Base-by-base conservation (phyloP, 2,888 invertebrate genomes). In the Vanessa cardui region DNA sequence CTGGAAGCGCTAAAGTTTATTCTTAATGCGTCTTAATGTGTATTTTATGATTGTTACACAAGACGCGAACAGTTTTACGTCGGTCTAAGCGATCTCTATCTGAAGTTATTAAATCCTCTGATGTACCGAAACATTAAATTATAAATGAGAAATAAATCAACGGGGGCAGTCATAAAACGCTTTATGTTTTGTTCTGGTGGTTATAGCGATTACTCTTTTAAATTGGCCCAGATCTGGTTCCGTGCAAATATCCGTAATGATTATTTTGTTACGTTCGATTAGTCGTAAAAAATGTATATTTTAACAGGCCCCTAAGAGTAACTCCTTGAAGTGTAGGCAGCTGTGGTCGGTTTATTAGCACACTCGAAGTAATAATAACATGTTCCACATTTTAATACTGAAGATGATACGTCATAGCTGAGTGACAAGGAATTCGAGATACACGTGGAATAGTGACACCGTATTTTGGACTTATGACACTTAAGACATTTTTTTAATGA, bases 11-110 rank as follows among this genome's bases (percentile, higher is more conserved):
- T 82, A 84, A 80, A 83, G 80, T 77, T 76, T 79, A 82, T 82
- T 87, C 84, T 88, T 91, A 91, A 92, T 92, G 92, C 91, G 83
- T 85, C 89, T 90, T 92, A 92, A 92, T 92, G 92, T 88, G 89
- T 83, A 90, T 92, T 92, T 92, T 92, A 92, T 88, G 92, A 89
- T 88, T 87, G 88, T 92, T 91, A 89, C 91, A 90, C 88, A 91
- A 91, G 88, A 89, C 81, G 85, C 84, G 83, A 83, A 85, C 89
- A 87, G 86, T 91, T 90, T 88, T 85, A 90, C 90, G 88, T 86
- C 85, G 83, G 83, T 83, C 87, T 86, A 87, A 91, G 89, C 90
- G 90, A 89, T 88, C 85, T 82, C 89, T 90, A 89, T 91, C 89
- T 86, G 83, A 80, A 78, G 89, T 90, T 90, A 92, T 92, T 90